Percentiles rank a stretch among this genome's conserved stretches.
phyloP scores from a whole-genome alignment of 1,140 invertebrate genomes.

The Drosophila takahashii region DNA sequence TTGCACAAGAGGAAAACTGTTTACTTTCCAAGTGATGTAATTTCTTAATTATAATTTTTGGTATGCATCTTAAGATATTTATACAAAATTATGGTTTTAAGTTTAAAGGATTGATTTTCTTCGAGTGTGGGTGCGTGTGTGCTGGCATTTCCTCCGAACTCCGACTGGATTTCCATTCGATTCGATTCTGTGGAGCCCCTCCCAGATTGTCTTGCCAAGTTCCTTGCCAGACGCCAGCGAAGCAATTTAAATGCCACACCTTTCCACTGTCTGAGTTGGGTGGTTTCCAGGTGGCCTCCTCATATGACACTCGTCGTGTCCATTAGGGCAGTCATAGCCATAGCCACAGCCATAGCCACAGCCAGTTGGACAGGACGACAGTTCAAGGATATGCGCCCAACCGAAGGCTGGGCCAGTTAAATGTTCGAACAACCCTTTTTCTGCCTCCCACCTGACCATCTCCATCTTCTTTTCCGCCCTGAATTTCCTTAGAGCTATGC shows the following conservation, averaged over 20 bases:
- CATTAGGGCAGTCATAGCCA: constrained; percentile 48
- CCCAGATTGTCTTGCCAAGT: constrained; percentile 55
- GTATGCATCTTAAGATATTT: no score
- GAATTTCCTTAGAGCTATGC: constrained; percentile 55
- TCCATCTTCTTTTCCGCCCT: not conserved
- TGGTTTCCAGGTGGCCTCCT: constrained; percentile 26
- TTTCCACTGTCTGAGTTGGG: constrained; percentile 41
- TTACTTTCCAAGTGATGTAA: no score
- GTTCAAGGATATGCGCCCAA: constrained; percentile 68
- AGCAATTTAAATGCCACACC: constrained; percentile 82
- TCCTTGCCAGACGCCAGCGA: constrained; percentile 66
- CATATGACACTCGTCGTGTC: constrained; percentile 66
- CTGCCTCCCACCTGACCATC: constrained; percentile 16
- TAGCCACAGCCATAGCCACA: not conserved
- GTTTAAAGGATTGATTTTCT: not conserved
- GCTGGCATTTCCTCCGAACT: constrained; percentile 53
- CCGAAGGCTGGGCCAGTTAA: constrained; percentile 64
- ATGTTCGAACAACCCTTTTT: constrained; percentile 42
- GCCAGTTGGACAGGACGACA: constrained; percentile 51
- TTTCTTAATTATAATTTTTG: no score
- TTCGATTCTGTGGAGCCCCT: constrained; percentile 52
- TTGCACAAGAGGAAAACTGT: no score
- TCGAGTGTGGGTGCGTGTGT: constrained; percentile 54
- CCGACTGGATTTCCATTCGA: constrained; percentile 57
- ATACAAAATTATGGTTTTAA: no score